phyloP scores from a whole-genome alignment of 2,113 vertebrate species.

The Echinops telfairi region DNA sequence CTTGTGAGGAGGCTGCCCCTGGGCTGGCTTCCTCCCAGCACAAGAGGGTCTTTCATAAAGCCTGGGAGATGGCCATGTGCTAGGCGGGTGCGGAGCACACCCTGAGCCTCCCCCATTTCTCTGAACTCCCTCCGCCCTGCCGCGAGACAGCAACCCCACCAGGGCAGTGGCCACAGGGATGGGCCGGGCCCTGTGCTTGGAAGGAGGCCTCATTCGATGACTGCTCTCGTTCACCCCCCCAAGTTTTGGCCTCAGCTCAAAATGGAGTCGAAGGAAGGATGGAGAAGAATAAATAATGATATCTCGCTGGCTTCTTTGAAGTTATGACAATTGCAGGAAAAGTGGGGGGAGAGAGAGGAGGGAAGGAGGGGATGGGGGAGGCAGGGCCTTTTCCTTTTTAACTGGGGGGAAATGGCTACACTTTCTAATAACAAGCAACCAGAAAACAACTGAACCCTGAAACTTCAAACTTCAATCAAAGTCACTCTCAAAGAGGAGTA shows the following conservation, averaged over 20 bases:
- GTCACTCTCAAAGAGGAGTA: slow-evolving; percentile 60
- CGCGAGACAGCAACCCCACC: background rate
- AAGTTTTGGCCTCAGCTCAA: slow-evolving; percentile 71
- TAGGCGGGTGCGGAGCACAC: background rate
- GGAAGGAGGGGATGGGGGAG: background rate
- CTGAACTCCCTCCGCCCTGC: fast-evolving
- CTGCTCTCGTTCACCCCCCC: slow-evolving; percentile 41
- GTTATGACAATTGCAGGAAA: slow-evolving; percentile 30
- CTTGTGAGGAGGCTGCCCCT: slow-evolving; percentile 34
- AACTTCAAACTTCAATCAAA: slow-evolving; percentile 80
- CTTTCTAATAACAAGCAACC: slow-evolving; percentile 77
- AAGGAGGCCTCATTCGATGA: slow-evolving; percentile 33
- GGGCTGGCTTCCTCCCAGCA: background rate
- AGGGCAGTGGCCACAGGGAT: background rate
- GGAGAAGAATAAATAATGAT: slow-evolving; percentile 69
- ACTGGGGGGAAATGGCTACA: slow-evolving; percentile 56
- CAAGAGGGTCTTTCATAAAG: slow-evolving; percentile 66
- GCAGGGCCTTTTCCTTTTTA: slow-evolving; percentile 45
- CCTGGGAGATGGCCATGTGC: background rate
- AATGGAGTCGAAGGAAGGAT: slow-evolving; percentile 50
- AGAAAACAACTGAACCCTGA: slow-evolving; percentile 80
- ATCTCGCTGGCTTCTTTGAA: slow-evolving; percentile 44
- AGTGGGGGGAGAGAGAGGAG: background rate
- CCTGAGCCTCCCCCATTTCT: background rate
- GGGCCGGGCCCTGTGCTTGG: background rate